phyloP scores from a whole-genome alignment of 2,113 vertebrate species.

The Hypanus sabinus region DNA sequence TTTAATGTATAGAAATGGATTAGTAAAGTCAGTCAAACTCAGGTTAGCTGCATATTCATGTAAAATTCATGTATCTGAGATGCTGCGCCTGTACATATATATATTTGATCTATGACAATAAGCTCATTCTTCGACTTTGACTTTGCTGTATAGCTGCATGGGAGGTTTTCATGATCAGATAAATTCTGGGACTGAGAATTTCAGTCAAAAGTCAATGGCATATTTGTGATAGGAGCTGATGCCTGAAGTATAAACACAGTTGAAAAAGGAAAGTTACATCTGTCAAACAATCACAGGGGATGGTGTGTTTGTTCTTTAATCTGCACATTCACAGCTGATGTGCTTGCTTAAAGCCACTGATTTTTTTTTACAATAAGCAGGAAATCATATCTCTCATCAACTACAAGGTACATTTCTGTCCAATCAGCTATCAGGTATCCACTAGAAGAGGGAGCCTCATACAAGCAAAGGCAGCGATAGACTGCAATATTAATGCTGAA shows the following conservation, averaged over 20 bases:
- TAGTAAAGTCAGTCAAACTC: neutral
- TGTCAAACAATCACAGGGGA: neutral
- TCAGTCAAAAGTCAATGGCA: neutral
- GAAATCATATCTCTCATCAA: neutral
- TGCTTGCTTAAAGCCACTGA: neutral
- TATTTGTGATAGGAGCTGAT: neutral
- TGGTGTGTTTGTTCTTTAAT: neutral
- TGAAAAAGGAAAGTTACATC: slow-evolving; percentile 10
- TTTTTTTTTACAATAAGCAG: neutral
- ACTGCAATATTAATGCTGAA: neutral
- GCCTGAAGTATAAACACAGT: neutral
- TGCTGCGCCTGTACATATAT: no score
- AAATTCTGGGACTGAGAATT: neutral
- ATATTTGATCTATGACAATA: no score
- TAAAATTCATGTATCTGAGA: neutral
- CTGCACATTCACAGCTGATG: neutral
- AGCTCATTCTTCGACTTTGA: no score
- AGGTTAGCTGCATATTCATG: neutral
- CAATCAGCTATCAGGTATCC: neutral
- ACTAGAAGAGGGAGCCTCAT: neutral
- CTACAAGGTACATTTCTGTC: neutral
- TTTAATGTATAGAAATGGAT: neutral
- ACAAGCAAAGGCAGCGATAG: neutral
- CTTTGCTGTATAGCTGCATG: neutral
- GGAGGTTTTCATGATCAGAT: neutral